Evolutionary conservation across 2,797 vertebrate species (phyloP).

Genomic region (Synaphobranchus kaupii): DNA sequence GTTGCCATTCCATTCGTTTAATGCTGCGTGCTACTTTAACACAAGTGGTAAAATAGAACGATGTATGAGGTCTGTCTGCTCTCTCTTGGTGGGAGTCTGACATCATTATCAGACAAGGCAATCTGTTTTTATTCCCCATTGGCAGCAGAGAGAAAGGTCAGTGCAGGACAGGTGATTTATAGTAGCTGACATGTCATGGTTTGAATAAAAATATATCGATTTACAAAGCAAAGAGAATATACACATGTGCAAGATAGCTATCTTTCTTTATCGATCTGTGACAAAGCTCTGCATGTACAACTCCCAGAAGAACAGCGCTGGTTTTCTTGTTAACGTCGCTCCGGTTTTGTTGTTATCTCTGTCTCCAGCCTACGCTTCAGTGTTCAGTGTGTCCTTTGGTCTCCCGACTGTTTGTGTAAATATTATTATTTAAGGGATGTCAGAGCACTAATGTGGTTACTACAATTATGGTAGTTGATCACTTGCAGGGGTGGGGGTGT

Average conservation of each 20-base stretch:
- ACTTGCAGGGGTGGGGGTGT: background rate
- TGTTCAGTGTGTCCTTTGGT: background rate
- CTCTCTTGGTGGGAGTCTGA: background rate
- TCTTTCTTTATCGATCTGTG: slow-evolving; percentile 4
- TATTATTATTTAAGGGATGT: background rate
- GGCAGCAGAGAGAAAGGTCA: background rate
- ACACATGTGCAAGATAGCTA: slow-evolving; percentile 6
- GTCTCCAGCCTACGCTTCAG: background rate
- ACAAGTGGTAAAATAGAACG: background rate
- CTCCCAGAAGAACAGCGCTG: background rate
- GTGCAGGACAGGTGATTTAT: slow-evolving; percentile 11
- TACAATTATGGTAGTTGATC: background rate
- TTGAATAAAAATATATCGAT: slow-evolving; percentile 8
- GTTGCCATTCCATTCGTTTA: background rate
- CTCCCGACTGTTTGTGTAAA: background rate
- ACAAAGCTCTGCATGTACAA: slow-evolving; percentile 3
- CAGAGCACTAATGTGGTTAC: background rate
- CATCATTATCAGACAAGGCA: slow-evolving; percentile 9
- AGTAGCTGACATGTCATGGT: background rate
- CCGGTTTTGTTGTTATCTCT: background rate
- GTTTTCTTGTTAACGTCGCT: background rate
- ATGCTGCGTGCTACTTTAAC: background rate
- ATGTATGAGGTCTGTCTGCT: background rate
- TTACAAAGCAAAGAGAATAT: background rate
- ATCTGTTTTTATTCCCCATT: slow-evolving; percentile 13